Conservation (phyloP, 2,113 vertebrate genomes). For the Bos javanicus region DNA sequence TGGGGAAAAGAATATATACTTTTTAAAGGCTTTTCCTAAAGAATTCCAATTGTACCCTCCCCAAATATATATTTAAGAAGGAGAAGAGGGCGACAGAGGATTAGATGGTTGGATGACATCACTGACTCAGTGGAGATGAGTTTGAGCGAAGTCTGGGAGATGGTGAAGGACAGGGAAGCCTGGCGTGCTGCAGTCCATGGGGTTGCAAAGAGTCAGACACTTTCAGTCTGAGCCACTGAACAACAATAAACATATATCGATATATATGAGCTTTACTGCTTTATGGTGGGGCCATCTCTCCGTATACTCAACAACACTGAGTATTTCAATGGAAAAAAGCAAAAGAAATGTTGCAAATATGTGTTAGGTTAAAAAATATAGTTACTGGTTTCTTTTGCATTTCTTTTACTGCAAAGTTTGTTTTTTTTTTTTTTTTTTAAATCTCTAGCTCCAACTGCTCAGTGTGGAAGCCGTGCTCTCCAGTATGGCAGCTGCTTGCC, state of each 20-base stretch:
- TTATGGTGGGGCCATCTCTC: no score
- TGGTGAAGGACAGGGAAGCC: not conserved
- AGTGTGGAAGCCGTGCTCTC: no score
- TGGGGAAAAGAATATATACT: not conserved
- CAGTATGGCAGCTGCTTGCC: not conserved
- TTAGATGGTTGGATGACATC: not conserved
- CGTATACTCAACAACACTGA: not conserved
- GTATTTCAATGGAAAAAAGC: not conserved
- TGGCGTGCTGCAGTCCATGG: not conserved
- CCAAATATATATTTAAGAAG: not conserved
- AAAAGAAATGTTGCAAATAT: not conserved
- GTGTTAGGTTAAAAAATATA: not conserved
- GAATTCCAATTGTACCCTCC: not conserved
- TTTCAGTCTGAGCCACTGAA: not conserved
- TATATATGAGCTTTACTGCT: fast-evolving
- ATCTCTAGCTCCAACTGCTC: not conserved
- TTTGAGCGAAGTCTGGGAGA: not conserved
- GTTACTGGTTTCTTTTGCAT: not conserved
- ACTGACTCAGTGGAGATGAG: not conserved
- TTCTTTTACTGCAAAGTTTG: not conserved
- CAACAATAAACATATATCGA: not conserved
- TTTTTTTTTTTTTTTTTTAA: not conserved
- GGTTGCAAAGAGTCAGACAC: not conserved
- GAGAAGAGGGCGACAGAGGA: not conserved
- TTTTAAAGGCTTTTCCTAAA: not conserved